phyloP scores from a whole-genome alignment of 2,797 vertebrate genomes.

The Mycteria americana region DNA sequence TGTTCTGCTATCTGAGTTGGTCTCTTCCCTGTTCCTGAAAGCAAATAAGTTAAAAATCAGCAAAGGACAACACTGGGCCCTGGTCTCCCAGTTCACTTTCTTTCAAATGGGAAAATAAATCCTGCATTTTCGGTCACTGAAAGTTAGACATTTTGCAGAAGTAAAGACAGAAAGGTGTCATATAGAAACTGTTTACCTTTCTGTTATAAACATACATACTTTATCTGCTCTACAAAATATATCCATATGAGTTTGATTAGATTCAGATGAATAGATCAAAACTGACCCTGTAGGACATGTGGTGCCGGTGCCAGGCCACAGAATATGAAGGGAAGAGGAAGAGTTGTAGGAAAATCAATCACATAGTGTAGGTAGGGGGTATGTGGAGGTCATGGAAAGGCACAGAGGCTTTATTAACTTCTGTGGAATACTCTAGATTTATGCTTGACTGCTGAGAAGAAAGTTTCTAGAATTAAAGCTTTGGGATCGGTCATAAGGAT shows the following conservation, averaged over 20 bases:
- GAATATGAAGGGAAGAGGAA: background rate
- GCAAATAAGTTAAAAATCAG: background rate
- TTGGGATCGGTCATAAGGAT: too few species aligned
- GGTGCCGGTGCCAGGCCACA: background rate
- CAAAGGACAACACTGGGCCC: background rate
- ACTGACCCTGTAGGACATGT: background rate
- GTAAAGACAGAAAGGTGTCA: background rate
- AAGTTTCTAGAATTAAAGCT: background rate
- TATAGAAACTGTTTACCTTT: background rate
- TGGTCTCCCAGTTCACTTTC: background rate
- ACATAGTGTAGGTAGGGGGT: too few species aligned
- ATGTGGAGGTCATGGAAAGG: background rate
- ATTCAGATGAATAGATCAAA: background rate
- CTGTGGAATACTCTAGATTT: background rate
- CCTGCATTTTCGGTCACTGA: background rate
- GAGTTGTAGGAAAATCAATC: background rate
- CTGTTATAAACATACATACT: background rate
- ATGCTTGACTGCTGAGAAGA: background rate
- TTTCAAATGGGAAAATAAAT: background rate
- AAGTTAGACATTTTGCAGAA: background rate
- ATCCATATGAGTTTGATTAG: background rate
- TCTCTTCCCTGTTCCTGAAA: background rate
- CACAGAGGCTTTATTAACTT: background rate
- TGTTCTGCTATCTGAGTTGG: background rate
- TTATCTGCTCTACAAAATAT: background rate